Evolutionary conservation across 2,113 vertebrate genomes (phyloP), one percentile per base, ranked within the genome.

Genomic region (Syngnathus floridae): DNA sequence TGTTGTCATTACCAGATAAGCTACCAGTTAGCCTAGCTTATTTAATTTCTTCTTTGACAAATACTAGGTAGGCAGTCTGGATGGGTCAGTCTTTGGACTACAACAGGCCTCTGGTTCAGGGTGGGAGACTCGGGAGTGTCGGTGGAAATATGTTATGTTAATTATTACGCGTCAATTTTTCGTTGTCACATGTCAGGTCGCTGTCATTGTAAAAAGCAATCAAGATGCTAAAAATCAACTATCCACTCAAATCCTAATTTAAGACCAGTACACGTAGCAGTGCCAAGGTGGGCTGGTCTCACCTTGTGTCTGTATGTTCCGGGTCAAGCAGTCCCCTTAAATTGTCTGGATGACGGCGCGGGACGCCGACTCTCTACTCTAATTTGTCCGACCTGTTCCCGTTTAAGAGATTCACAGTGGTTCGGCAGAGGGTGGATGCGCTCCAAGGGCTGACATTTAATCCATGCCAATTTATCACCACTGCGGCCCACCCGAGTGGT

Each of bases 381-480:
- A 61, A 61, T 43, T 60, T 60, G 58, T 60, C 58, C 37, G 37
- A 60, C 58, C 26, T 58, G 35, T 58, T 58, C 56, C 35, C 16
- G 16, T 35, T 58, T 16, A 40, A 43, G 57, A 38, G 59, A 61
- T 61, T 43, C 19, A 61, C 40, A 14, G 21, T 26, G 37, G 38
- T 13, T 22, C 40, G 5, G 59, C 21, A 26, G 38, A 61, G n/a
- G 40, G 40, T 26, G 59, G 40, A 61, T 41, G 67, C 67, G 38
- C 62, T 61, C 45, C 62, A 8, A 65, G 68, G 69, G 73, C 70
- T 88, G 87, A 90, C 88, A 87, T 88, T 88, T 87, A 84, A 85
- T 87, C 85, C 80, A 86, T 84, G 83, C 65, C 69, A 85, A 85
- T 88, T 86, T 73, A 85, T 86, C 81, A 83, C 66, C 43, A 62